Evolutionary conservation across 2,113 vertebrate genomes (phyloP).

Genomic region (Bagarius yarrelli): DNA sequence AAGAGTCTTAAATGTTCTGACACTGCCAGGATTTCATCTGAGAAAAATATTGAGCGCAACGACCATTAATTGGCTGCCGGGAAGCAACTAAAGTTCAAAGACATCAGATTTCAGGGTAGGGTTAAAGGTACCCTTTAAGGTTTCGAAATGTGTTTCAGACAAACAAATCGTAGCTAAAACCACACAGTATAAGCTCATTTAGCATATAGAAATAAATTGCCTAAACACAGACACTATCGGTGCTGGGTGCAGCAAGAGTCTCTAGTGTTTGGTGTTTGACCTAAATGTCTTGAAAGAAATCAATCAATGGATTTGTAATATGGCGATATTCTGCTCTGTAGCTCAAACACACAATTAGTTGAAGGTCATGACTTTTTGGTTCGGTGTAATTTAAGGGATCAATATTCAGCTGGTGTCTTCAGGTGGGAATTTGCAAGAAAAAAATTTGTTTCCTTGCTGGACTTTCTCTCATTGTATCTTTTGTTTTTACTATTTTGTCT

Average conservation of each 20-base stretch:
- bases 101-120: too few relatives aligned
- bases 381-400: constrained; percentile 29
- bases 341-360: constrained; percentile 19
- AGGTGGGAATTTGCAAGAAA: not conserved
- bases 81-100: too few relatives aligned
- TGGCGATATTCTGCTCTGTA: not conserved
- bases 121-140: too few relatives aligned
- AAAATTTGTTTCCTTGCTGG: not conserved
- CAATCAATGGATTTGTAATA: not conserved
- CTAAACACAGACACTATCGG: not conserved
- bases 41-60: too few relatives aligned
- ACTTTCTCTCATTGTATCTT: not conserved
- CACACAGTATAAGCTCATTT: too few relatives aligned
- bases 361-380: constrained; percentile 16
- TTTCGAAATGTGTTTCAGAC: too few relatives aligned
- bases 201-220: not conserved
- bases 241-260: not conserved
- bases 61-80: too few relatives aligned
- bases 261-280: not conserved
- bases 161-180: too few relatives aligned
- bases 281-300: not conserved
- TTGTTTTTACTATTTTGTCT: not conserved
- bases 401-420: not conserved
- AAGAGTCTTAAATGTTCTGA: too few relatives aligned
- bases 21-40: too few relatives aligned